These are phyloP conservation scores for Pristionchus maxplancki DNA, from an alignment of 2,888 invertebrate genomes.

Conservation along the genomic window DNA sequence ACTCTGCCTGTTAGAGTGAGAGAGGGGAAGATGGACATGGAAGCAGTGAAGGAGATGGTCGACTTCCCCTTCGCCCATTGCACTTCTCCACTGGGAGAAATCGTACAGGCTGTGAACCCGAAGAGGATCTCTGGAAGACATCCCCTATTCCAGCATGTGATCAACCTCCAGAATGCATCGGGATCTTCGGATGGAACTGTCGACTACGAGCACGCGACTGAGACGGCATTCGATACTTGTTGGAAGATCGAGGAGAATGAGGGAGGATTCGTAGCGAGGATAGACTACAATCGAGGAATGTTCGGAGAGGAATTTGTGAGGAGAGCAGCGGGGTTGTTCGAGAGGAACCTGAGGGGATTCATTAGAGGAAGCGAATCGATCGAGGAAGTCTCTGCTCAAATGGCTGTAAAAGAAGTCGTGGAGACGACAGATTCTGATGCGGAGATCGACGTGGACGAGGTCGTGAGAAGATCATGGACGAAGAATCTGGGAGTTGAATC, in stretches of 20 bases:
- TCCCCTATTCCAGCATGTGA: not conserved
- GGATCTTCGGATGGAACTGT: not conserved
- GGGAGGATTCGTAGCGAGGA: not conserved
- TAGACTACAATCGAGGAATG: not conserved
- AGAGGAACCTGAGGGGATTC: not conserved
- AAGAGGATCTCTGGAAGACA: not conserved
- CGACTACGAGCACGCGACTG: constrained; percentile 18
- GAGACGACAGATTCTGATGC: not conserved
- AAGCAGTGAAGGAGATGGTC: not conserved
- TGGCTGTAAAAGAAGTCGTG: not conserved
- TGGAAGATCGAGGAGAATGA: constrained; percentile 20
- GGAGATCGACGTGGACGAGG: not conserved
- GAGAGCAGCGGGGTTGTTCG: not conserved
- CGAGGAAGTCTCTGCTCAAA: not conserved
- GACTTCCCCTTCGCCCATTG: not conserved
- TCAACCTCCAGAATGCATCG: too few species aligned
- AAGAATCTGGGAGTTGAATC: not conserved
- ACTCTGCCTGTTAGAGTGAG: constrained; percentile 58
- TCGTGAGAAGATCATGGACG: not conserved
- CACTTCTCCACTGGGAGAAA: constrained; percentile 4
- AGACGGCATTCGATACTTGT: constrained; percentile 37
- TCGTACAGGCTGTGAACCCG: not conserved
- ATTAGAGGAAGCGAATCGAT: not conserved
- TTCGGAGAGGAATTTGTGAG: not conserved
- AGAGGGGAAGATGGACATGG: not conserved